A percentile compares a stretch with the other conserved stretches of the same genome.
These are phyloP conservation scores for Gymnoscopelus microlampas DNA, from an alignment of 2,797 vertebrate species.

Conservation along the genomic window DNA sequence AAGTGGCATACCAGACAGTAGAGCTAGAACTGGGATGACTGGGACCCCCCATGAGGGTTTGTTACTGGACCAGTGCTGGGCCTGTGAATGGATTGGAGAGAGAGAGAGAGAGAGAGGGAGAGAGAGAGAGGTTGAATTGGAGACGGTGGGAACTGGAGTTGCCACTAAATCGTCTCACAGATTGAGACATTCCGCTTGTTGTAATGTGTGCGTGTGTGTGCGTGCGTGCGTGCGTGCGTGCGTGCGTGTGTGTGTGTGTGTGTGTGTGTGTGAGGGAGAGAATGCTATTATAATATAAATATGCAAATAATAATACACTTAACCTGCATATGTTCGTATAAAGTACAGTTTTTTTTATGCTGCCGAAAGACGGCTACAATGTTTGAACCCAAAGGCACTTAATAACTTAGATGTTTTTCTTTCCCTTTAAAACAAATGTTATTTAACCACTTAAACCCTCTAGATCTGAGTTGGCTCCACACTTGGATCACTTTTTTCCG, in stretches of 20 bases:
- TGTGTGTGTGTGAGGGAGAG: neutral
- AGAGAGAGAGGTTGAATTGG: constrained; percentile 6
- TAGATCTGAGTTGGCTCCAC: too few species aligned
- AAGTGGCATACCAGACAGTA: constrained; percentile 32
- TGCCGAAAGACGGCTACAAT: too few species aligned
- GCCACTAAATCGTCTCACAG: constrained; percentile 47
- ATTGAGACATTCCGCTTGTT: constrained; percentile 66
- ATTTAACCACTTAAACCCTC: too few species aligned
- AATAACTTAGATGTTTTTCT: too few species aligned
- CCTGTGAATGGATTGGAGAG: constrained; percentile 23
- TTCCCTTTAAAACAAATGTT: too few species aligned
- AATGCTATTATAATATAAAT: neutral
- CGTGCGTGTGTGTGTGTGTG: constrained; percentile 5
- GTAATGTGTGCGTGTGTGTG: constrained; percentile 17
- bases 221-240: constrained; percentile 21
- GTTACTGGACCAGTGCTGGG: constrained; percentile 31
- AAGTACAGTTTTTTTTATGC: too few species aligned
- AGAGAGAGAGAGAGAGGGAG: constrained; percentile 33
- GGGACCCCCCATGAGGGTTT: constrained; percentile 9
- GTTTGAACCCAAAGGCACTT: too few species aligned
- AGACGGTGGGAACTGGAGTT: constrained; percentile 39
- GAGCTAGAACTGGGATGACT: constrained; percentile 4
- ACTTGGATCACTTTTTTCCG: too few species aligned
- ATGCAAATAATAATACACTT: too few species aligned
- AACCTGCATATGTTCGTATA: too few species aligned